Percentiles rank a stretch among this genome's conserved stretches.
phyloP scores from a whole-genome alignment of 1,140 invertebrate genomes.

The Brachionus sp. region DNA sequence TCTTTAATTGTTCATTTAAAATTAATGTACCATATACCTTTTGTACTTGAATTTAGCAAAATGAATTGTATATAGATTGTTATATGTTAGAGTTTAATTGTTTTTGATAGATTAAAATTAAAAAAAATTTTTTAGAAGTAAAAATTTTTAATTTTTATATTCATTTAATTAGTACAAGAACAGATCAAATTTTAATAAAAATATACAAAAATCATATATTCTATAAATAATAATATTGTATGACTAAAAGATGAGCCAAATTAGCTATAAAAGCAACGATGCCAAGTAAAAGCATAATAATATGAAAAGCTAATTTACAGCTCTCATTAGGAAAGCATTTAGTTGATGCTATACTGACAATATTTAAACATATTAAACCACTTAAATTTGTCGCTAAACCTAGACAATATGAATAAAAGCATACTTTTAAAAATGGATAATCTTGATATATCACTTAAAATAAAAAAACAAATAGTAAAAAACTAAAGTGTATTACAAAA shows the following conservation, averaged over 20 bases:
- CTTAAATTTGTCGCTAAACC: neutral
- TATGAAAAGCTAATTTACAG: neutral
- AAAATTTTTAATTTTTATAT: neutral
- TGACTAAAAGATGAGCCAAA: neutral
- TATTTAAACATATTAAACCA: neutral
- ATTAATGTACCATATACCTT: no score
- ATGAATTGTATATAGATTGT: no score
- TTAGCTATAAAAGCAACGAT: neutral
- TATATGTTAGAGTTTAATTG: no score
- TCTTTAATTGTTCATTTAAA: no score
- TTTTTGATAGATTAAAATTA: no score
- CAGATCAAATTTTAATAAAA: no score
- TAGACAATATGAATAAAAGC: neutral
- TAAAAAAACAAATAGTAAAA: no score
- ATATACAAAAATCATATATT: no score
- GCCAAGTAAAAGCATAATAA: neutral
- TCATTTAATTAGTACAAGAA: neutral
- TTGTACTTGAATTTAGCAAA: no score
- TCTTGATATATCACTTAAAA: neutral
- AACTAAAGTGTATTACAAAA: neutral
- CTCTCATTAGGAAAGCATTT: neutral
- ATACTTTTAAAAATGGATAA: neutral
- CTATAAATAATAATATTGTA: neutral
- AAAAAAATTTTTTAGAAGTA: neutral
- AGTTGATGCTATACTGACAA: neutral